A percentile compares a stretch with the other conserved stretches of the same genome.
Evolutionary conservation across 2,888 invertebrate species (phyloP).

Genomic region (Eristalis tenax): DNA sequence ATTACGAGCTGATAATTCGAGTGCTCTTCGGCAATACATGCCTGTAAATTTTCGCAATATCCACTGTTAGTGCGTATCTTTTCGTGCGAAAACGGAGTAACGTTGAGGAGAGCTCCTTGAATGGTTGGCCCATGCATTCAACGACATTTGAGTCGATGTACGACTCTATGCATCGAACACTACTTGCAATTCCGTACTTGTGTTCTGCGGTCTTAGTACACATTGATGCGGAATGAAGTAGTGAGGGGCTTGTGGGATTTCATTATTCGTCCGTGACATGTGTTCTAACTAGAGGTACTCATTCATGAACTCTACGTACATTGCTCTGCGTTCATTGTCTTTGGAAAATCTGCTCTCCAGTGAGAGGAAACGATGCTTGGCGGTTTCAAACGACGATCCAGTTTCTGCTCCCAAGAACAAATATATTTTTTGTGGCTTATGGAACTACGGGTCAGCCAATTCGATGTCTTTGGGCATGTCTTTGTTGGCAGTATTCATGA

Average conservation of each 20-base stretch:
- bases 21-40: slow-evolving; percentile 28
- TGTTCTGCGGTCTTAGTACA: background rate
- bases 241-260: background rate
- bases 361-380: too few relatives aligned
- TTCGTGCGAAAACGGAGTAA: slow-evolving; percentile 26
- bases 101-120: slow-evolving; percentile 23
- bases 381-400: slow-evolving; percentile 55
- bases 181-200: slow-evolving; percentile 9
- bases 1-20: slow-evolving; percentile 27
- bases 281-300: background rate
- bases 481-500: too few relatives aligned
- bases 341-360: background rate
- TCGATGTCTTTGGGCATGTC: too few relatives aligned
- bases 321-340: background rate
- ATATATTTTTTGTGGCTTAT: too few relatives aligned
- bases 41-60: slow-evolving; percentile 30
- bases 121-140: slow-evolving; percentile 32
- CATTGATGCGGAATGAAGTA: background rate
- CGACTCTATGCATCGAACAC: slow-evolving; percentile 21
- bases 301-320: slow-evolving; percentile 8
- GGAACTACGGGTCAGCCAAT: too few relatives aligned
- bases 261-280: background rate
- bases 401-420: too few relatives aligned
- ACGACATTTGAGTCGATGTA: slow-evolving; percentile 3
- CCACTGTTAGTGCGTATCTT: slow-evolving; percentile 24